Conservation (phyloP, 2,797 vertebrate species). For the Pempheris klunzingeri region DNA sequence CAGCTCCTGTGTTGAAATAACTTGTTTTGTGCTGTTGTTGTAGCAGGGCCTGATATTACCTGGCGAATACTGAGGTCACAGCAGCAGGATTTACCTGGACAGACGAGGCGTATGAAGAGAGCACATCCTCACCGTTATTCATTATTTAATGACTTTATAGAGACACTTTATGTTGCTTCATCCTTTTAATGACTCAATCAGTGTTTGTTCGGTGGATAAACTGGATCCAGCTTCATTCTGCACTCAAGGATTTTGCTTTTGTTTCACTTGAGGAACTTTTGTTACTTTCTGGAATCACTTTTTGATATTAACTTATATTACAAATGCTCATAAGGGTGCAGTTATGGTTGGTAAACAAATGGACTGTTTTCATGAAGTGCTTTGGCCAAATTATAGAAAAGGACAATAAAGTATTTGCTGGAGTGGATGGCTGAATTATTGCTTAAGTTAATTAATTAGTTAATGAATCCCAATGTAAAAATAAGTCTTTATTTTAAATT, state of each 20-base stretch:
- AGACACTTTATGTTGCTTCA: slow-evolving; percentile 22
- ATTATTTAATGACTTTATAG: not conserved
- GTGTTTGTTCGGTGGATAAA: not conserved
- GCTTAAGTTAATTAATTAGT: not conserved
- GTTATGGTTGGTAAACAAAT: slow-evolving; percentile 27
- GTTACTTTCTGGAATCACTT: not conserved
- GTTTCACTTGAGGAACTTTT: not conserved
- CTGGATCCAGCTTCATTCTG: not conserved
- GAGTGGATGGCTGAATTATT: not conserved
- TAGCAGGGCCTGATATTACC: not conserved
- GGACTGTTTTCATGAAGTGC: too few species aligned
- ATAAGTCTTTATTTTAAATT: slow-evolving; percentile 21
- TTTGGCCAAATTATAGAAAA: not conserved
- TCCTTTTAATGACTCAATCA: not conserved
- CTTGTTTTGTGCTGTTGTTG: not conserved
- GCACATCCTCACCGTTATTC: not conserved
- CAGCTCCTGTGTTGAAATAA: not conserved
- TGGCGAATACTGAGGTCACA: not conserved
- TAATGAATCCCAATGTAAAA: slow-evolving; percentile 12
- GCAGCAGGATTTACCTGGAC: not conserved
- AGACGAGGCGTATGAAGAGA: not conserved
- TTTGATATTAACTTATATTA: not conserved
- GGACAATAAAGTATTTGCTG: not conserved
- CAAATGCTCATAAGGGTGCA: not conserved
- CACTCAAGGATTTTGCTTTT: not conserved